Base-by-base conservation (phyloP, 23 tunicate genomes). In the Trididemnum clinides region DNA sequence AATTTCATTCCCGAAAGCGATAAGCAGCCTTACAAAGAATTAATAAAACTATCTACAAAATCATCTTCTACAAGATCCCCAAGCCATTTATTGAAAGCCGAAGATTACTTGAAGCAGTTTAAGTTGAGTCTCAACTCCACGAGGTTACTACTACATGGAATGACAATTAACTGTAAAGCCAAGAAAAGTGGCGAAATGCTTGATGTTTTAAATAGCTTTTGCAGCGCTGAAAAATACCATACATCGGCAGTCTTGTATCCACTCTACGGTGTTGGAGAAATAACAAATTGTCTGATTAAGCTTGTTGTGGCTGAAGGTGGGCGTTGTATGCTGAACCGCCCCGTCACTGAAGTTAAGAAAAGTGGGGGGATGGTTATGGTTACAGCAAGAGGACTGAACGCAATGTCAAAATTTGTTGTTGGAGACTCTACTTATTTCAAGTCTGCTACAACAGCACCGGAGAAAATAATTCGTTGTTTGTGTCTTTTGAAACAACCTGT, bases 271-370 rank as follows among this genome's bases (percentile, higher is more conserved):
- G 33, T 82, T 23, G 86, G 86, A 1, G 86, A 82, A 38, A 23
- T 82, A 21, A 64, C 35, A 6, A 64, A 82, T 1, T 32, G 28
- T 18, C 23, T 82, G 28, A 1, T 25, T 33, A 82, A 82, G 29
- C 2, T 7, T 5, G 6, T 64, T 64, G 27, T 22, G 62, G 28
- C 33, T 1, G 29, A 19, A 31, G 86, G 86, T 1, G 86, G 76
- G 33, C 72, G 86, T 4, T 64, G 33, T 5, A 82, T 82, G 86
- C 76, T 64, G 18, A 64, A 82, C 27, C 39, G 86, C 33, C 77
- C 86, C 25, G 62, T 82, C 0, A 28, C 36, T 37, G 12, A 65
- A 10, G 49, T 82, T 4, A 64, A 64, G 33, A 64, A 64, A 26
- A 6, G 44, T 22, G 86, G 35, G 21, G 86, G 86, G 0, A 34